A percentile compares a stretch with the other conserved stretches of the same genome.
Conservation (phyloP, 2,888 invertebrate genomes). For the Pandemis heparana region DNA sequence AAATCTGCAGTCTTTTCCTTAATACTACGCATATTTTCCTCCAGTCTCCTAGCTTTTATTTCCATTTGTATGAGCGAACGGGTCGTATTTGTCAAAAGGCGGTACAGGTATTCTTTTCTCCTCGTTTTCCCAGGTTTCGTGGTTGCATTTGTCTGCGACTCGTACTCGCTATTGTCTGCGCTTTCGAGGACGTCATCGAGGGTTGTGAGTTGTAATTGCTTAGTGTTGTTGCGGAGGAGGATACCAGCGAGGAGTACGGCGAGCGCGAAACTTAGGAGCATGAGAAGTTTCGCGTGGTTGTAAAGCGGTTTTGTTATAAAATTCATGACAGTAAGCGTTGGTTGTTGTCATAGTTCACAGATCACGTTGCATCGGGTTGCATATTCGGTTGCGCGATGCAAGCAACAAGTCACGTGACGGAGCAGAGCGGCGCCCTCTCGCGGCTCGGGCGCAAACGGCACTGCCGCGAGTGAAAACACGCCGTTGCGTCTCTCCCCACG, state of each 20-base stretch:
- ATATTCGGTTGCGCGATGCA: constrained; percentile 57
- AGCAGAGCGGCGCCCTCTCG: constrained; percentile 78
- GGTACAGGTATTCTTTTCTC: constrained; percentile 84
- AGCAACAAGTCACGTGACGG: constrained; percentile 80
- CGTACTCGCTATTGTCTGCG: constrained; percentile 65
- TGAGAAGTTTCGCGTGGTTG: constrained; percentile 74
- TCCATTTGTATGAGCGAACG: constrained; percentile 86
- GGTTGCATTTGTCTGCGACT: constrained; percentile 74
- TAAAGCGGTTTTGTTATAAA: constrained; percentile 72
- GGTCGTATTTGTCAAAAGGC: constrained; percentile 84
- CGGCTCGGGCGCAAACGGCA: constrained; percentile 78
- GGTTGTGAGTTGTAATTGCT: constrained; percentile 58
- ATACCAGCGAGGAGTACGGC: constrained; percentile 69
- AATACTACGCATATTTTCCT: constrained; percentile 86
- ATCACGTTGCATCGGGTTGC: constrained; percentile 62
- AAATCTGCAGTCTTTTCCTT: constrained; percentile 85
- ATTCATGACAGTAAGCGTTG: constrained; percentile 72
- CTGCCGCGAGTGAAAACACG: constrained; percentile 79
- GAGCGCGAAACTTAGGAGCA: constrained; percentile 71
- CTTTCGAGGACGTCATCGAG: constrained; percentile 57
- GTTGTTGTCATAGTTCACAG: constrained; percentile 53
- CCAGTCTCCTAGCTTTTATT: constrained; percentile 84
- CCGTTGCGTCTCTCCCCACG: constrained; percentile 80
- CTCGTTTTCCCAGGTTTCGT: constrained; percentile 69
- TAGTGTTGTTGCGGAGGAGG: constrained; percentile 65